phyloP scores from a whole-genome alignment of 2,797 vertebrate species.

The Pitangus sulphuratus region DNA sequence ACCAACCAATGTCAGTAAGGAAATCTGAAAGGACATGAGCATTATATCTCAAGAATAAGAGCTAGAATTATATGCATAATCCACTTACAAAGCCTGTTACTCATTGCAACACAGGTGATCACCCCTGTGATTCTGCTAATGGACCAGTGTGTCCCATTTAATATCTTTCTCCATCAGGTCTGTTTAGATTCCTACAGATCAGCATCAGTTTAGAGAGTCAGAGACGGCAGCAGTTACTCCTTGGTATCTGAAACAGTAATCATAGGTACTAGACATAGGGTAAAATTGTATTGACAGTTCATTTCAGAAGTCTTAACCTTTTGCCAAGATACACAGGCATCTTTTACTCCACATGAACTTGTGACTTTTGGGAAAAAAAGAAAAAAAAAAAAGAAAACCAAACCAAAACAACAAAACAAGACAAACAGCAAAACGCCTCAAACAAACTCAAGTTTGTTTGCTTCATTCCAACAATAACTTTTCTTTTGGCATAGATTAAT shows the following conservation, averaged over 20 bases:
- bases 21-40: neutral
- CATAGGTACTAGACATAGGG: neutral
- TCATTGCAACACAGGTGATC: neutral
- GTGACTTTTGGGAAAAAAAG: neutral
- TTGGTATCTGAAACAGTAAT: neutral
- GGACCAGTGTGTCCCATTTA: neutral
- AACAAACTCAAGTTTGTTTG: neutral
- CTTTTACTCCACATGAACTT: neutral
- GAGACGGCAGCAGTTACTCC: neutral
- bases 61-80: neutral
- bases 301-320: neutral
- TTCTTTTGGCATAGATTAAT: neutral
- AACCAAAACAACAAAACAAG: neutral
- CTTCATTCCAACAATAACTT: neutral
- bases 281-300: neutral
- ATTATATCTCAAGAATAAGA: neutral
- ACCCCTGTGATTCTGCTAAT: neutral
- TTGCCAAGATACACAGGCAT: neutral
- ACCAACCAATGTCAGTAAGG: neutral
- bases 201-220: neutral
- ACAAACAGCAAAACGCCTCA: accelerated
- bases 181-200: neutral
- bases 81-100: neutral
- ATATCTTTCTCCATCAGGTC: neutral
- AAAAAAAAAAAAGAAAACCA: too few relatives aligned